Percentiles rank a stretch among this genome's conserved stretches.
These are phyloP conservation scores for Atrichornis clamosus DNA, from an alignment of 2,113 vertebrate genomes.

Conservation along the genomic window DNA sequence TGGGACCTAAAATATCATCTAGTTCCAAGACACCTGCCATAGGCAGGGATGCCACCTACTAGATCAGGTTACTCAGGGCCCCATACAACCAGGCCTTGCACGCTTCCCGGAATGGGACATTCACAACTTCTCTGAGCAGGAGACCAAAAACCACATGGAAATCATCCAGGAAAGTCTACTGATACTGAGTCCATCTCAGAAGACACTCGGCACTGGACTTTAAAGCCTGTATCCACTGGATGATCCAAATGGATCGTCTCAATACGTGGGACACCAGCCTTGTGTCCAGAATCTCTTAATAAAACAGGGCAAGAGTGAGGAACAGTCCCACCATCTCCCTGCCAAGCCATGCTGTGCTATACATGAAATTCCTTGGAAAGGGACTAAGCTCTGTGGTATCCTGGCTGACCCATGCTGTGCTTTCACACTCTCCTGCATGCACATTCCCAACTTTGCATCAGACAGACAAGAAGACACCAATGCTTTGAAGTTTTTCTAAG, in stretches of 20 bases:
- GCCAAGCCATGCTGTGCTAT: background rate
- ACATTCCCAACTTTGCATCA: background rate
- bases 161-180: background rate
- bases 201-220: background rate
- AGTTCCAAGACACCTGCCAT: background rate
- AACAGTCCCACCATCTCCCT: background rate
- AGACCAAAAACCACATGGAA: background rate
- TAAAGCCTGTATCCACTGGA: background rate
- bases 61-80: background rate
- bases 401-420: background rate
- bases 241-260: background rate
- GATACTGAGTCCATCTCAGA: background rate
- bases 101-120: background rate
- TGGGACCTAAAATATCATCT: background rate
- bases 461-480: background rate
- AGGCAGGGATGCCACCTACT: background rate
- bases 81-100: background rate
- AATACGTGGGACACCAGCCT: background rate
- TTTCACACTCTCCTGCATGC: background rate
- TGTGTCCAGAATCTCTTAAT: background rate
- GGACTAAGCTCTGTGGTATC: background rate
- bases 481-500: slow-evolving; percentile 33
- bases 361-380: background rate
- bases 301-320: background rate
- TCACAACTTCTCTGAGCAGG: background rate